Conservation (phyloP, 53 echinoderm and acorn worm genomes). For the Arbacia lixula region DNA sequence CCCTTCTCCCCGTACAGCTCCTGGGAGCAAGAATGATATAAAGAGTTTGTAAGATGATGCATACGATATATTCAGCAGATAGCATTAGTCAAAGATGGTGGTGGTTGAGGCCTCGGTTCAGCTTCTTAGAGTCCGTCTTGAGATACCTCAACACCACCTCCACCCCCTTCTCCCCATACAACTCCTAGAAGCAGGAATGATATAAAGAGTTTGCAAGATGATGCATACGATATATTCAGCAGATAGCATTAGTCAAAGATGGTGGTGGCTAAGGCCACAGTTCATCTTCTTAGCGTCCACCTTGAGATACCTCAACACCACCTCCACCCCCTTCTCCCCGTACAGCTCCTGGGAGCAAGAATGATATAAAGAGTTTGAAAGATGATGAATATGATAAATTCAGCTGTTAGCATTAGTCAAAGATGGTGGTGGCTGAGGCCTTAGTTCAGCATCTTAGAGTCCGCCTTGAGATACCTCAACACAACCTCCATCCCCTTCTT, state of each 20-base stretch:
- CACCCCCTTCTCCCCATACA: slow-evolving; percentile 90
- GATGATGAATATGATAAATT: slow-evolving; percentile 84
- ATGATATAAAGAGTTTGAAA: no score
- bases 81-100: slow-evolving; percentile 94
- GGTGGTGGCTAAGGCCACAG: slow-evolving; percentile 86
- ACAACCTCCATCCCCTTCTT: slow-evolving; percentile 90
- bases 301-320: slow-evolving; percentile 81
- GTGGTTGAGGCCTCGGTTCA: slow-evolving; percentile 81
- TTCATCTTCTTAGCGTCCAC: slow-evolving; percentile 83
- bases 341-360: slow-evolving; percentile 77
- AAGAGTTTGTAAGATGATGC: no score
- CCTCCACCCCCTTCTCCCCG: slow-evolving; percentile 89
- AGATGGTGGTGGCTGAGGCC: slow-evolving; percentile 89
- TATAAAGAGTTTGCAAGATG: no score
- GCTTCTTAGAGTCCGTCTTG: slow-evolving; percentile 82
- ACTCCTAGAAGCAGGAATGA: slow-evolving; percentile 70
- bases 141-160: slow-evolving; percentile 86
- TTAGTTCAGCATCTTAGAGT: slow-evolving; percentile 81
- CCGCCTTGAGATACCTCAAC: slow-evolving; percentile 76
- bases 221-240: slow-evolving; percentile 83
- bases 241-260: slow-evolving; percentile 90
- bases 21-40: no score
- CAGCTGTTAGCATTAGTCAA: slow-evolving; percentile 89
- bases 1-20: background rate
- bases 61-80: slow-evolving; percentile 80